Percentiles rank a stretch among this genome's conserved stretches.
Conservation (phyloP, 2,113 vertebrate genomes). For the Peucedramus taeniatus region DNA sequence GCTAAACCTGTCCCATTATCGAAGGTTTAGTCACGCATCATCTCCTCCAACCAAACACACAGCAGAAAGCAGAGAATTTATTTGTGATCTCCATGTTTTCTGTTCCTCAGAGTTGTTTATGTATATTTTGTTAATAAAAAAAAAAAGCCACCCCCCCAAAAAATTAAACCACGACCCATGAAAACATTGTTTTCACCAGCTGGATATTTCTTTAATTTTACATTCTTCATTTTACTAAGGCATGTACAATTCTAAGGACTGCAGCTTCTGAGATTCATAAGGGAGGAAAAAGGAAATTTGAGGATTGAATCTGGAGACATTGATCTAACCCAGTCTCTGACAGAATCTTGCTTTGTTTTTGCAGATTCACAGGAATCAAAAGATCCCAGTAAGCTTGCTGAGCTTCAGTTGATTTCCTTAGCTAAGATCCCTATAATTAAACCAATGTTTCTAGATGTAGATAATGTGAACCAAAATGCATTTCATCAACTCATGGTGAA, state of each 20-base stretch:
- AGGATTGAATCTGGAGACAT: background rate
- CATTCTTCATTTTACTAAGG: background rate
- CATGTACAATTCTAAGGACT: background rate
- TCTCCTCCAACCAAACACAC: background rate
- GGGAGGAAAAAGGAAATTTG: background rate
- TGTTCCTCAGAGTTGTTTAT: background rate
- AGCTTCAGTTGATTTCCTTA: background rate
- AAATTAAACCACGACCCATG: background rate
- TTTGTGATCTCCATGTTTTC: background rate
- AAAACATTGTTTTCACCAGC: background rate
- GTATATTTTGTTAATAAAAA: background rate
- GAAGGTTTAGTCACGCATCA: background rate
- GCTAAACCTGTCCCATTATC: background rate
- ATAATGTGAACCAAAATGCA: background rate
- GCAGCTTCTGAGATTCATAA: background rate
- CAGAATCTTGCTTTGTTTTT: background rate
- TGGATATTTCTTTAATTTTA: background rate
- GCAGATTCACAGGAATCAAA: background rate
- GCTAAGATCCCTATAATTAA: background rate
- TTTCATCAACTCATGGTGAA: background rate
- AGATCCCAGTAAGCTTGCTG: background rate
- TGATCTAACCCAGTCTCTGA: background rate
- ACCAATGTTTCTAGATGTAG: background rate
- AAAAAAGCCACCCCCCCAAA: rapidly evolving
- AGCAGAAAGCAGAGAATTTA: background rate